Base-by-base conservation (phyloP, 2,888 invertebrate genomes). In the Eurytoma adleriae region DNA sequence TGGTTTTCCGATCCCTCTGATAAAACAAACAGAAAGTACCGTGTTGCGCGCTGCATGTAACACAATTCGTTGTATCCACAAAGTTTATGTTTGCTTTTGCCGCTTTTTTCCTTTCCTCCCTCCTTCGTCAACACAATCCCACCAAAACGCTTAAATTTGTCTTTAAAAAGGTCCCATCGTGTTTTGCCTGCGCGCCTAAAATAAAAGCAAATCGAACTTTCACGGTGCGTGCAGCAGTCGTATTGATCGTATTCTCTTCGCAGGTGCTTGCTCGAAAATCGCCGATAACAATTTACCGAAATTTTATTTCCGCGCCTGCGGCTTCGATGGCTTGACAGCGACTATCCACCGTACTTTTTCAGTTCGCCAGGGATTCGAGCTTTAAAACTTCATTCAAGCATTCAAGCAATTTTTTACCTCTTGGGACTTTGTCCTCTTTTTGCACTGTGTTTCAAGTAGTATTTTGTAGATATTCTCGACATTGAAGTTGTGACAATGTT, bases 1-100 rank as follows among this genome's bases (percentile, higher is more conserved):
- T 66, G 57, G 27, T 59, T 59, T 70, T 57, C 52, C 77, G 50
- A 78, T 78, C 54, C 40, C 18, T 40, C 57, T 30, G 66, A 30
- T 30, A 71, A 78, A 71, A 66, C 78, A 71, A 78, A 66, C 64
- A 66, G 24, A 64, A 20, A 12, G 57, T 40, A n/a, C 48, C 18
- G 50, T 64, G 48, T 40, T 48, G 48, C 12, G 3, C 57, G 64
- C 10, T 56, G 64, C 66, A 56, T 59, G 52, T 67, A 66, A 59
- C 52, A 72, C 72, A 78, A 71, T 67, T 52, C 71, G 52, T 57
- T 70, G 50, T 52, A 66, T 72, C 59, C 52, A 57, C 40, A 67
- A 67, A 59, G 16, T 24, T 27, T 52, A 30, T 27, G 61, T 78
- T 78, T 78, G 72, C 67, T 61, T 77, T 72, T 59, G 4, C n/a